These are phyloP conservation scores for Chaenogobius annularis DNA, from an alignment of 2,113 vertebrate genomes.

Conservation along the genomic window DNA sequence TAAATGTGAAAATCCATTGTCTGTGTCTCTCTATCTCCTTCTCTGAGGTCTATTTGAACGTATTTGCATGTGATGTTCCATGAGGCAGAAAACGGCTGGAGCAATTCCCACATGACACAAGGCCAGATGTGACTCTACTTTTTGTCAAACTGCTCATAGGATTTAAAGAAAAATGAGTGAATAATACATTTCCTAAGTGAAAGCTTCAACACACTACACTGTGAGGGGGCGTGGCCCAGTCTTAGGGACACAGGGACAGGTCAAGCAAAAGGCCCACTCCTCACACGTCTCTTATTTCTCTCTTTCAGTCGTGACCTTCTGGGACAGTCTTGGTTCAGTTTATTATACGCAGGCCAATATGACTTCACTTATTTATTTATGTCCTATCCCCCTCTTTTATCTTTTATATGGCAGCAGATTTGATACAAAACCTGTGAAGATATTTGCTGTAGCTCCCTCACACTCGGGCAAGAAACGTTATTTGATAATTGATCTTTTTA, in stretches of 20 bases:
- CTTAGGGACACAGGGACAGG: too few species aligned
- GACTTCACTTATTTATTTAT: background rate
- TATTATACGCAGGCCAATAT: background rate
- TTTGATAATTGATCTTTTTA: too few species aligned
- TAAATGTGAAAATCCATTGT: background rate
- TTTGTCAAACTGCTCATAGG: background rate
- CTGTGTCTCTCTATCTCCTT: background rate
- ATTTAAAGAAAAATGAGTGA: too few species aligned
- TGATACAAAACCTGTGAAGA: background rate
- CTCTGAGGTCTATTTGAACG: background rate
- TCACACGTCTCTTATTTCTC: too few species aligned
- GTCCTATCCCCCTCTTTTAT: background rate
- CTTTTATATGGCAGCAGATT: too few species aligned
- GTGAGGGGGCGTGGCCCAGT: too few species aligned
- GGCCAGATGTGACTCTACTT: background rate
- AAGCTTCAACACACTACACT: too few species aligned
- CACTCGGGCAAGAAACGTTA: too few species aligned
- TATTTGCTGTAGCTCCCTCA: too few species aligned
- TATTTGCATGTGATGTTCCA: constrained; percentile 1
- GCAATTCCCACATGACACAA: background rate
- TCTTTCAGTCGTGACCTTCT: background rate
- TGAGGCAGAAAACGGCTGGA: background rate
- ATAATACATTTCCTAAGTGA: too few species aligned
- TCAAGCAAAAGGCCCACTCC: too few species aligned
- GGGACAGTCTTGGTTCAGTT: background rate